Conservation (phyloP, 2,888 invertebrate species). For the Exocentrus adspersus region DNA sequence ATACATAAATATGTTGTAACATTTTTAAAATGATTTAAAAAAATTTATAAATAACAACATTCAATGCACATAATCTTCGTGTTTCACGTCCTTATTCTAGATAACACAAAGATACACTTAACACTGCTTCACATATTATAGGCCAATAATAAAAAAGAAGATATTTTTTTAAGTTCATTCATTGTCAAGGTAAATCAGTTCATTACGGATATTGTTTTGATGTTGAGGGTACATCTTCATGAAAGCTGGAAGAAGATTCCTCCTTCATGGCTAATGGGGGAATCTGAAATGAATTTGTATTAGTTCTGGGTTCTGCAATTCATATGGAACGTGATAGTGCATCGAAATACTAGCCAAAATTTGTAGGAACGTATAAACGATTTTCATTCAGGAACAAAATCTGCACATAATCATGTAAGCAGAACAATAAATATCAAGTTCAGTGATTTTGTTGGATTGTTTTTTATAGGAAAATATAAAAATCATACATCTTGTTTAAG, state of each 20-base stretch:
- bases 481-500: too few relatives aligned
- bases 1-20: constrained; percentile 23
- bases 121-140: constrained; percentile 31
- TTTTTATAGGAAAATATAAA: too few relatives aligned
- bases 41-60: constrained; percentile 30
- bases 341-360: not conserved
- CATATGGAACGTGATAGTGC: not conserved
- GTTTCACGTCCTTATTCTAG: constrained; percentile 13
- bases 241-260: constrained; percentile 61
- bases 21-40: constrained; percentile 26
- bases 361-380: not conserved
- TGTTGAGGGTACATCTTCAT: constrained; percentile 62
- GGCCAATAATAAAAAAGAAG: constrained; percentile 38
- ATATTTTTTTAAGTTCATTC: constrained; percentile 38
- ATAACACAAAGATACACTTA: constrained; percentile 25
- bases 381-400: not conserved
- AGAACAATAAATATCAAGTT: too few relatives aligned
- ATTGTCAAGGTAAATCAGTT: constrained; percentile 31
- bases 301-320: not conserved
- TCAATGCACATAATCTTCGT: constrained; percentile 27
- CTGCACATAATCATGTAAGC: not conserved
- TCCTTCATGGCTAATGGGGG: constrained; percentile 62
- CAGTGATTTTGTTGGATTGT: too few relatives aligned
- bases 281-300: constrained; percentile 52
- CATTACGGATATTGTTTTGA: constrained; percentile 60